phyloP scores from a whole-genome alignment of 1,140 invertebrate species.

The Atta texana region DNA sequence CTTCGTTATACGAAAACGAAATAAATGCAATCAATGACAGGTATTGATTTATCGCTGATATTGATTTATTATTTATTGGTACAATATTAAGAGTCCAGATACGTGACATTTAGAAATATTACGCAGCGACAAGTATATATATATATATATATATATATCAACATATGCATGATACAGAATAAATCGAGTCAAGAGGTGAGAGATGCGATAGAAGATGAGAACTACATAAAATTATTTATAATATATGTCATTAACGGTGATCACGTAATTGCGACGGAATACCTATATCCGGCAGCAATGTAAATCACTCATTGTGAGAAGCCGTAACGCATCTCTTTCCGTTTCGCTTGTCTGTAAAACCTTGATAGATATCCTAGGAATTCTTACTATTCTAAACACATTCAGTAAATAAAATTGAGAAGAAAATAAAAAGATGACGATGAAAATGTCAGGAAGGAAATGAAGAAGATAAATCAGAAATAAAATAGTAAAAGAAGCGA shows the following conservation, averaged over 20 bases:
- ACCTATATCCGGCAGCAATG: constrained; percentile 34
- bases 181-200: constrained; percentile 20
- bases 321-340: constrained; percentile 38
- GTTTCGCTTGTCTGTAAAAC: constrained; percentile 16
- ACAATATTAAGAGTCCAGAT: background rate
- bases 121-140: constrained; percentile 16
- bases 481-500: background rate
- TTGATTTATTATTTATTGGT: constrained; percentile 65
- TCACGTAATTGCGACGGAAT: constrained; percentile 55
- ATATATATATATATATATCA: constrained; percentile 28
- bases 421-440: background rate
- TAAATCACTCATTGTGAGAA: constrained; percentile 67
- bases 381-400: background rate
- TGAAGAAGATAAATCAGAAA: background rate
- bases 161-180: constrained; percentile 29
- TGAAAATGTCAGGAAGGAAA: background rate
- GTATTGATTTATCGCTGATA: constrained; percentile 66
- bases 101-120: constrained; percentile 48
- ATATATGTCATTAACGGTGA: constrained; percentile 62
- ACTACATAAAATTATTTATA: constrained; percentile 67
- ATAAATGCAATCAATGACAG: constrained; percentile 19
- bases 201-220: constrained; percentile 49
- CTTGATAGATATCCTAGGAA: constrained; percentile 45
- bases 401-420: background rate
- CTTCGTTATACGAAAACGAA: background rate